Evolutionary conservation across 2,888 invertebrate genomes (phyloP).

Genomic region (Nezara viridula): DNA sequence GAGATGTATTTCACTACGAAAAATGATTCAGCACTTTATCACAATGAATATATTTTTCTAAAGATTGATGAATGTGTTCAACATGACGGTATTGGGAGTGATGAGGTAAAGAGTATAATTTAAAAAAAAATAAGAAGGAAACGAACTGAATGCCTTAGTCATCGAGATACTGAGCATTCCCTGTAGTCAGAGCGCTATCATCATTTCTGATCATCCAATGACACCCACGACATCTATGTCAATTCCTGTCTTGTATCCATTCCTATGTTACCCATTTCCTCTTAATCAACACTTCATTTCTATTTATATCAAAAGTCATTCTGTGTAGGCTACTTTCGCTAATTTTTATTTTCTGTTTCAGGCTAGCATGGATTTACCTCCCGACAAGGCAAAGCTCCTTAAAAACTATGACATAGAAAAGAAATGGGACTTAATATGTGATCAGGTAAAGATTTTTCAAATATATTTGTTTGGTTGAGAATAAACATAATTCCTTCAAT

Average conservation of each 20-base stretch:
- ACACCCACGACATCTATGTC: neutral
- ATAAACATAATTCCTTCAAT: no score
- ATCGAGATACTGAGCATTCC: constrained; percentile 24
- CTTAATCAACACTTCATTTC: neutral
- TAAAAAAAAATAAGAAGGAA: neutral
- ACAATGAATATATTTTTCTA: no score
- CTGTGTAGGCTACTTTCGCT: neutral
- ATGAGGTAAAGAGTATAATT: constrained; percentile 6
- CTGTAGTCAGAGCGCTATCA: neutral
- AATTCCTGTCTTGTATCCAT: neutral
- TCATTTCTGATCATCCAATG: neutral
- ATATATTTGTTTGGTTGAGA: neutral
- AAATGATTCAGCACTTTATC: neutral
- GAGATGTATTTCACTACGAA: no score
- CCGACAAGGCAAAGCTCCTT: constrained; percentile 96
- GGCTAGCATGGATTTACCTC: constrained; percentile 99
- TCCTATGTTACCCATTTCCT: neutral
- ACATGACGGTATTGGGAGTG: neutral
- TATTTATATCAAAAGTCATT: neutral
- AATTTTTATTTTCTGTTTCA: constrained; percentile 69
- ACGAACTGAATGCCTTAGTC: neutral
- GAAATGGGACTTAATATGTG: constrained; percentile 99
- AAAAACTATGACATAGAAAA: constrained; percentile 97
- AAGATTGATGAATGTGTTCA: no score
- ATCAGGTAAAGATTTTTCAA: constrained; percentile 81